Evolutionary conservation across 2,797 vertebrate species (phyloP).

Genomic region (Xiphophorus birchmanni): DNA sequence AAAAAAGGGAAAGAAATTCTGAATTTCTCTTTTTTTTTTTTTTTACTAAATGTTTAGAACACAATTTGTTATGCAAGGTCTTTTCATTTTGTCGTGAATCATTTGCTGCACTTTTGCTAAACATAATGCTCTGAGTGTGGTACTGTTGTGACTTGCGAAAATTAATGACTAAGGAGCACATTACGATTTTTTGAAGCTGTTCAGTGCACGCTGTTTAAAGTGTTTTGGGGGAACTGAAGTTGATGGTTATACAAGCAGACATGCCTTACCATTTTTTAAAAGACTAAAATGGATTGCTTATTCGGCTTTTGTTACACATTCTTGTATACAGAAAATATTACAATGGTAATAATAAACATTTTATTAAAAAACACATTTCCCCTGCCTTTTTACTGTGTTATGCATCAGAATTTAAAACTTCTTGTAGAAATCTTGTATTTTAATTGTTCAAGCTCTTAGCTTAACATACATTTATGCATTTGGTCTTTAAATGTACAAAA

Average conservation of each 20-base stretch:
- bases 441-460: not conserved
- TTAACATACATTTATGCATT: not conserved
- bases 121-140: constrained; percentile 73
- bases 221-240: constrained; percentile 68
- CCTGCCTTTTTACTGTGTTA: not conserved
- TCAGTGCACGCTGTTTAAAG: constrained; percentile 72
- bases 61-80: constrained; percentile 71
- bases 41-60: constrained; percentile 51
- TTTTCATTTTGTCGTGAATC: constrained; percentile 68
- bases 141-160: constrained; percentile 70
- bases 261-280: constrained; percentile 86
- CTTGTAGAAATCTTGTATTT: not conserved
- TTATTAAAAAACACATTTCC: constrained; percentile 62
- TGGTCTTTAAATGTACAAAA: not conserved
- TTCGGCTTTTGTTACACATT: constrained; percentile 87
- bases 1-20: constrained; percentile 13
- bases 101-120: constrained; percentile 77
- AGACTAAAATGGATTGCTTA: constrained; percentile 81
- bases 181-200: constrained; percentile 60
- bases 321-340: constrained; percentile 84
- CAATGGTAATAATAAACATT: constrained; percentile 81
- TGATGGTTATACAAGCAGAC: constrained; percentile 79
- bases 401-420: constrained; percentile 1
- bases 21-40: constrained; percentile 21
- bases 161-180: constrained; percentile 63